A percentile compares a stretch with the other conserved stretches of the same genome.
phyloP scores from a whole-genome alignment of 2,888 invertebrate genomes.

The Corythucha ciliata region DNA sequence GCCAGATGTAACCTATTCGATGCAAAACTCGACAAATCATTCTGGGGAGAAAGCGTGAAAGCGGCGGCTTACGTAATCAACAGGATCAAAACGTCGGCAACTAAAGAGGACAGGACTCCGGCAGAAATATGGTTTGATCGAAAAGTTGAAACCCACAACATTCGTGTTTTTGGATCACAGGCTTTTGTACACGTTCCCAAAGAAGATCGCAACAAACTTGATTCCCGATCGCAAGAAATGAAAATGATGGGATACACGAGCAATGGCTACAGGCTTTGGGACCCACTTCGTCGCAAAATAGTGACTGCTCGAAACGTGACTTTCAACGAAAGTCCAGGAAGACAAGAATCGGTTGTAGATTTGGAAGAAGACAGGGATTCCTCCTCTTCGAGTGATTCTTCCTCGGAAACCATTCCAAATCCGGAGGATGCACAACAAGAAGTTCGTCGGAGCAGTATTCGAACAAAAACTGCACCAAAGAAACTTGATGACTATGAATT shows the following conservation, averaged over 20 bases:
- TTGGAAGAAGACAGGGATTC: neutral
- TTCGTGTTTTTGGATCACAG: neutral
- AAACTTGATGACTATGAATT: slow-evolving; percentile 6
- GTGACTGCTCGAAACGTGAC: slow-evolving; percentile 1
- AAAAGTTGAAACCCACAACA: neutral
- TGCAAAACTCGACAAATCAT: slow-evolving; percentile 2
- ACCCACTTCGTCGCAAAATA: neutral
- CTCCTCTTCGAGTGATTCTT: neutral
- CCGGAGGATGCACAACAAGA: no score
- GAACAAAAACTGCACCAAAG: slow-evolving; percentile 3
- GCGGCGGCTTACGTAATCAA: neutral
- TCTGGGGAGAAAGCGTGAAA: slow-evolving; percentile 3
- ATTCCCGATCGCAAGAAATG: slow-evolving; percentile 2
- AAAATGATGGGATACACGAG: slow-evolving; percentile 10
- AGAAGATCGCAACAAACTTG: slow-evolving; percentile 11
- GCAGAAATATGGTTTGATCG: neutral
- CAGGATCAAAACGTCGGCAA: neutral
- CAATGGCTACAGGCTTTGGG: neutral
- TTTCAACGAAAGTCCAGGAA: slow-evolving; percentile 1
- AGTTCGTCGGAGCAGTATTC: neutral
- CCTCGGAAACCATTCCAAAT: neutral
- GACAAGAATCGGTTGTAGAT: neutral
- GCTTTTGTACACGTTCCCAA: neutral
- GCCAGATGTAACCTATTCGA: neutral
- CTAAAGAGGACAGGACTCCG: neutral